Percentiles rank a stretch among this genome's conserved stretches.
Evolutionary conservation across 1,140 invertebrate species (phyloP).

Genomic region (Tetragonula clypearis): DNA sequence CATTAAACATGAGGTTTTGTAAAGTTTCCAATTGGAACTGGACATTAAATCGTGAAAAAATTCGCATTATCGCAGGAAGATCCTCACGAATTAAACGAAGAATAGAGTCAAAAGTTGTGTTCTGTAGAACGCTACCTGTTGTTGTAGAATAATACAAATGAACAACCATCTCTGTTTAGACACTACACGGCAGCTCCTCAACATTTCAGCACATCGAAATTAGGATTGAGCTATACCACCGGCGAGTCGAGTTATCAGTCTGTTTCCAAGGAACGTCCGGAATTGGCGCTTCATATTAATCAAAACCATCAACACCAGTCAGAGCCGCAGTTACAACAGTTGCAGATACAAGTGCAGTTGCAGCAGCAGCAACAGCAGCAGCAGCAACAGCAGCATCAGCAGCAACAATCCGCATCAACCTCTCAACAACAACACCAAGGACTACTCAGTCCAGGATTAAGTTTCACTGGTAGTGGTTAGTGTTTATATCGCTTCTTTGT

Average conservation of each 20-base stretch:
- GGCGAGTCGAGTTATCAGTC: conserved; percentile 77
- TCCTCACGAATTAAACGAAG: neutral
- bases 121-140: no score
- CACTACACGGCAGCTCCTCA: conserved; percentile 76
- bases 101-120: neutral
- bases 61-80: neutral
- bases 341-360: conserved; percentile 86
- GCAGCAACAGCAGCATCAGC: conserved; percentile 65
- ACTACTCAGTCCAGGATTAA: conserved; percentile 86
- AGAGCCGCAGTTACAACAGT: conserved; percentile 84
- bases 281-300: conserved; percentile 79
- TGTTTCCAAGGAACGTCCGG: conserved; percentile 79
- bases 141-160: neutral
- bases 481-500: conserved; percentile 22
- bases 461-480: conserved; percentile 85
- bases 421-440: conserved; percentile 83
- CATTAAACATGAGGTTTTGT: no score
- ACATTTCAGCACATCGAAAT: conserved; percentile 74
- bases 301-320: conserved; percentile 75
- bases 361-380: conserved; percentile 81
- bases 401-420: conserved; percentile 32
- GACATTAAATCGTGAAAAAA: neutral
- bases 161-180: conserved; percentile 55
- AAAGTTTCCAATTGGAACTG: neutral
- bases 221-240: conserved; percentile 70